Percentiles rank a stretch among this genome's conserved stretches.
Conservation (phyloP, 2,797 vertebrate genomes). For the Streptopelia turtur region DNA sequence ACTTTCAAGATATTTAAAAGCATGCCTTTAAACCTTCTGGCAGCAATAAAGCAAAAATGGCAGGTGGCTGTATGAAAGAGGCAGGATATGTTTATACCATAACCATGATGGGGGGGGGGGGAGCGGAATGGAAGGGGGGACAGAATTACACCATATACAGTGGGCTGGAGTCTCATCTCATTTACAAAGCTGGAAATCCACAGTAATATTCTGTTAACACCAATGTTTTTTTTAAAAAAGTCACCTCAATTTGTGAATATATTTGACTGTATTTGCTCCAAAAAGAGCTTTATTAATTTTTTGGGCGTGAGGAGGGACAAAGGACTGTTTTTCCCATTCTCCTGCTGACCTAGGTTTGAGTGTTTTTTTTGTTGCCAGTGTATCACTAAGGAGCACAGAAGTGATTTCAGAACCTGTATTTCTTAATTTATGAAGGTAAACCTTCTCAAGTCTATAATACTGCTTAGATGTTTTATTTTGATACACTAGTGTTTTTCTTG, state of each 20-base stretch:
- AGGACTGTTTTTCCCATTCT: neutral
- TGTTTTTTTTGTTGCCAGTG: neutral
- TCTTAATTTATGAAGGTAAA: neutral
- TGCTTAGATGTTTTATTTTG: neutral
- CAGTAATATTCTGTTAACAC: neutral
- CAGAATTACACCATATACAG: neutral
- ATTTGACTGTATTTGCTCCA: neutral
- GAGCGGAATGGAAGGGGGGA: neutral
- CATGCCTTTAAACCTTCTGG: constrained; percentile 72
- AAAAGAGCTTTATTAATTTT: neutral
- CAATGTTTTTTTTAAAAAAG: neutral
- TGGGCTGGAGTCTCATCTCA: neutral
- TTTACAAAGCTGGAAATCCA: constrained; percentile 10
- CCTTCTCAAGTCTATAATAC: neutral
- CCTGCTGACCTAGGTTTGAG: neutral
- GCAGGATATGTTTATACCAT: constrained; percentile 62
- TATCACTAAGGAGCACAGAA: neutral
- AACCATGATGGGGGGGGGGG: neutral
- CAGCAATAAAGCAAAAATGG: constrained; percentile 75
- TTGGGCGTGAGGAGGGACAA: neutral
- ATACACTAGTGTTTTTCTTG: neutral
- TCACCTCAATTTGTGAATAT: neutral
- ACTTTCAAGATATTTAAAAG: constrained; percentile 79
- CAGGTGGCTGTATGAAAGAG: constrained; percentile 74
- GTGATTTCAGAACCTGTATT: neutral